These are phyloP conservation scores for Chydorus sphaericus DNA, from an alignment of 2,888 invertebrate species.

Conservation along the genomic window DNA sequence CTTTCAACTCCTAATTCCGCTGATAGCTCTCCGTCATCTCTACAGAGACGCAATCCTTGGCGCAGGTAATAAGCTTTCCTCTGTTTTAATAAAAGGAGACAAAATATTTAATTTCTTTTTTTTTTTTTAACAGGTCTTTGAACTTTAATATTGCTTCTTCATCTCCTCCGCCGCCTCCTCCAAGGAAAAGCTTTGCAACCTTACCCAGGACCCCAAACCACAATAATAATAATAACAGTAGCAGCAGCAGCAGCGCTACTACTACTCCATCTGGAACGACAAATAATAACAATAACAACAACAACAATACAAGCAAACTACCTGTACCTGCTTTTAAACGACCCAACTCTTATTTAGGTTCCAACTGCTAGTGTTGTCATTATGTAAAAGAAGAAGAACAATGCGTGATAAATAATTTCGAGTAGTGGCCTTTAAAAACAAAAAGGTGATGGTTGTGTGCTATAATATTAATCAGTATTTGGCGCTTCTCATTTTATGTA, in stretches of 20 bases:
- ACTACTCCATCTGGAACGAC: background rate
- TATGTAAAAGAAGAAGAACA: background rate
- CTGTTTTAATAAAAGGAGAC: no score
- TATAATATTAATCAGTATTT: no score
- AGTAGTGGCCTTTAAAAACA: no score
- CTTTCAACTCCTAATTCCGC: background rate
- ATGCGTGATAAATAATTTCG: background rate
- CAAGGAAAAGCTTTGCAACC: background rate
- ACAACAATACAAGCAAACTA: conserved; percentile 10
- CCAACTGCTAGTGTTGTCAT: background rate
- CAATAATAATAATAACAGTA: no score
- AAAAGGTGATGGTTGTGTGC: no score
- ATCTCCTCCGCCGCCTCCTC: conserved; percentile 7
- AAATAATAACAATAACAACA: conserved; percentile 9
- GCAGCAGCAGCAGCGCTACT: no score
- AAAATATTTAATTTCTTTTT: no score
- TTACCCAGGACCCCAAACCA: background rate
- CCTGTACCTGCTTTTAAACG: conserved; percentile 10
- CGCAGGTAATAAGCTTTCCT: no score
- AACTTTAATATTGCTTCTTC: conserved; percentile 1
- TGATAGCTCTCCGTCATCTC: background rate
- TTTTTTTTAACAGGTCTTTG: no score
- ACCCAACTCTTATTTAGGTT: conserved; percentile 6
- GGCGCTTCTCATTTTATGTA: no score
- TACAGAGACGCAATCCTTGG: background rate